Base-by-base conservation (phyloP, 2,797 vertebrate species). In the Molossus alvarezi region DNA sequence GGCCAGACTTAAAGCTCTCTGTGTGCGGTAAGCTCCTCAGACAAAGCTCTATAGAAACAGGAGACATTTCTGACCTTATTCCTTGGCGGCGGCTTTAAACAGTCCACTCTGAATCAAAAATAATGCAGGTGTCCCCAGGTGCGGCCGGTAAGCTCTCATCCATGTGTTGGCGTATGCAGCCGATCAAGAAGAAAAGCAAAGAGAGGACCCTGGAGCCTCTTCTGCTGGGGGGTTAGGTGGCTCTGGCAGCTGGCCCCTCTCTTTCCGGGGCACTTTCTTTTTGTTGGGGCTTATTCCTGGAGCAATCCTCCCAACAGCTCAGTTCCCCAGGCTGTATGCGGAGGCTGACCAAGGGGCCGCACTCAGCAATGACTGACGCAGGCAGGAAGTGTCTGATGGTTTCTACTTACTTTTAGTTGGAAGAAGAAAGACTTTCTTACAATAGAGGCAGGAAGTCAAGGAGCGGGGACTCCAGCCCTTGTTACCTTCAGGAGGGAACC, bases 361-460 rank as follows among this genome's bases (percentile, higher is more conserved):
- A 83, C 88, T 95, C 86, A 9, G 95, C 85, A 97, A 87, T 98
- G 94, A 95, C 75, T 95, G 96, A 33, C 95, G 9, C 95, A 95
- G 88, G 97, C 97, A 96, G 98, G 98, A 98, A 98, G 87, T 55
- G 0, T 94, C 98, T 97, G 95, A 88, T 96, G 97, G 97, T 96
- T 96, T 96, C 96, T 96, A 79, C 97, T 98, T 97, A 97, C 95
- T 96, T 77, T 95, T 33, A 84, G 92, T 94, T 96, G 97, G 97
- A 95, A 97, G 98, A 96, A 95, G 96, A 96, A 95, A 90, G 91
- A 94, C 96, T 96, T 92, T 88, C 96, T 97, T 97, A 95, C 96
- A 88, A 76, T 25, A 89, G 91, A 91, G 76, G 81, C 94, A 94
- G 96, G 90, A 96, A 97, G 82, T 89, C 95, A 95, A 0, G 5